Base-by-base conservation (phyloP, 2,113 vertebrate genomes). In the Myxocyprinus asiaticus region DNA sequence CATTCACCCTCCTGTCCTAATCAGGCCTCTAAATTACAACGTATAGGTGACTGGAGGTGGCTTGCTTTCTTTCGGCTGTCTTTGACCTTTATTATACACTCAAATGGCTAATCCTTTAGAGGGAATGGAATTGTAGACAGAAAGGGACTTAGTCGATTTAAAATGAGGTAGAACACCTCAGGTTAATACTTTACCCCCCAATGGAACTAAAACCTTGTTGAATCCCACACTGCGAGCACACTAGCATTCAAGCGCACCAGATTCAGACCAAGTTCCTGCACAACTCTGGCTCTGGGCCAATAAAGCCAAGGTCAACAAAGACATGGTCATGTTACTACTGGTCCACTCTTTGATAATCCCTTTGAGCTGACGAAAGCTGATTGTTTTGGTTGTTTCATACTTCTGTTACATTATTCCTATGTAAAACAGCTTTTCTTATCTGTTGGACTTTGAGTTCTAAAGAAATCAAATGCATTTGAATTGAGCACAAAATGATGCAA, bases 51-150 rank as follows among this genome's bases (percentile, higher is more conserved):
- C 51, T 4, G 15, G 59, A 76, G 69, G 47, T 53, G 63, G 80
- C 68, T 77, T 62, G 79, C 77, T 83, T 81, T 79, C 67, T 78
- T 68, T 62, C 65, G 47, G 75, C 64, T 82, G 53, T 61, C 69
- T 70, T 61, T 83, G 84, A 86, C 87, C 87, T 85, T 86, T 85
- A 84, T 86, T 85, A 86, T 86, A 78, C 83, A 82, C 84, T 86
- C 72, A 85, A 84, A 88, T 81, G 75, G 79, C 82, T 88, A 86
- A 88, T 88, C 85, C 85, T 80, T 73, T 67, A 66, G 81, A 78
- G 82, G 81, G 77, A 88, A 85, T 85, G 78, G 73, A 84, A 84
- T 79, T 50, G 79, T 45, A 69, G 79, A 85, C 81, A 76, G 79
- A 79, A 70, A 72, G 82, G 83, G 85, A 78, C 84, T 88, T 85